Percentiles rank a stretch among this genome's conserved stretches.
Evolutionary conservation across 2,888 invertebrate species (phyloP).

Genomic region (Lycaena phlaeas): DNA sequence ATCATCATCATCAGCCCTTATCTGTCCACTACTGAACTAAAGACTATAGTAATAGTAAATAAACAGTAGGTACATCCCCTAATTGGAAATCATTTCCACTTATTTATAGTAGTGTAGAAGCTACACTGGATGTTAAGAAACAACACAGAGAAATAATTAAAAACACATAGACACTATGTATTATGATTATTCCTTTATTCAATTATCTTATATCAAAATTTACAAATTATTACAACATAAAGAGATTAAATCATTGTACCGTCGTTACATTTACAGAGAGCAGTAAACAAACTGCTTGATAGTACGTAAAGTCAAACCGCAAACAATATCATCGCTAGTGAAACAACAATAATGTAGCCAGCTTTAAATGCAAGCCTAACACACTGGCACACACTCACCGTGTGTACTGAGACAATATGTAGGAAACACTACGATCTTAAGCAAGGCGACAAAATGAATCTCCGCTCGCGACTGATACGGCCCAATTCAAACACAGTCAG

Average conservation of each 20-base stretch:
- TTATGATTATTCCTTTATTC: too few relatives aligned
- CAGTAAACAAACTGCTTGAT: slow-evolving; percentile 61
- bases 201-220: too few relatives aligned
- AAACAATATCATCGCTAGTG: slow-evolving; percentile 69
- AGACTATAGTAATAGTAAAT: too few relatives aligned
- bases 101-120: too few relatives aligned
- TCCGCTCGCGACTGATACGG: slow-evolving; percentile 71
- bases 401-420: slow-evolving; percentile 72
- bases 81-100: too few relatives aligned
- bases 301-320: slow-evolving; percentile 64
- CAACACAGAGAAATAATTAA: too few relatives aligned
- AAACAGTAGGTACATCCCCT: too few relatives aligned
- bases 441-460: slow-evolving; percentile 73
- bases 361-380: slow-evolving; percentile 70
- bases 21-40: too few relatives aligned
- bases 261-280: too few relatives aligned
- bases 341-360: slow-evolving; percentile 72
- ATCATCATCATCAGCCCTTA: too few relatives aligned
- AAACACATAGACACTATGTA: too few relatives aligned
- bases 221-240: slow-evolving; percentile 1
- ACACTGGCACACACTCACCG: slow-evolving; percentile 61
- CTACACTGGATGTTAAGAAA: too few relatives aligned
- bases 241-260: slow-evolving; percentile 5
- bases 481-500: slow-evolving; percentile 71
- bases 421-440: slow-evolving; percentile 66